phyloP scores from a whole-genome alignment of 2,888 invertebrate species.

The Leucoma salicis region DNA sequence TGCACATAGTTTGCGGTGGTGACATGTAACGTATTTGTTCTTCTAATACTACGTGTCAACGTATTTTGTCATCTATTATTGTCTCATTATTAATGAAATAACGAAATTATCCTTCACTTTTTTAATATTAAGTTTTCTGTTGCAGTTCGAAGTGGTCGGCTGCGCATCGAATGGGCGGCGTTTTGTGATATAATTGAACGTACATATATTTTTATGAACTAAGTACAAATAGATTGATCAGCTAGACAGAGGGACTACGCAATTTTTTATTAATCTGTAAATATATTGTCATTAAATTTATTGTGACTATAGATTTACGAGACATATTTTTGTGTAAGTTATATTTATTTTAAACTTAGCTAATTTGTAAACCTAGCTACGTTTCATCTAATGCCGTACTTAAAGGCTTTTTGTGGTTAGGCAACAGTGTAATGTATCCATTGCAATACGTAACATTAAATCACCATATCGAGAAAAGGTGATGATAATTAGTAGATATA shows the following conservation, averaged over 20 bases:
- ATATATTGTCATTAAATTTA: conserved; percentile 50
- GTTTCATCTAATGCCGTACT: conserved; percentile 29
- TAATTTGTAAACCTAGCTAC: conserved; percentile 34
- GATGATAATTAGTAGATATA: conserved; percentile 25
- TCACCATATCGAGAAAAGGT: conserved; percentile 25
- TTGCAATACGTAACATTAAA: conserved; percentile 33
- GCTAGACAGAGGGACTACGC: conserved; percentile 47
- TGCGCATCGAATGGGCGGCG: conserved; percentile 55
- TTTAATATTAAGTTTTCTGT: too few species aligned
- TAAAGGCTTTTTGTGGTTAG: conserved; percentile 45
- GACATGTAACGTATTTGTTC: too few species aligned
- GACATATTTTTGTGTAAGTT: conserved; percentile 65
- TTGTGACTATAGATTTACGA: conserved; percentile 45
- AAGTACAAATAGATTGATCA: conserved; percentile 73
- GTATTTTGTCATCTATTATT: too few species aligned
- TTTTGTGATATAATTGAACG: conserved; percentile 77
- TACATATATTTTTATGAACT: conserved; percentile 79
- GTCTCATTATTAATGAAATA: too few species aligned
- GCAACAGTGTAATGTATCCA: conserved; percentile 30
- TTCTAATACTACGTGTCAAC: too few species aligned
- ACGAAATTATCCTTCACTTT: too few species aligned
- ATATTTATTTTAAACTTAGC: conserved; percentile 54
- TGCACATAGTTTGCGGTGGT: too few species aligned
- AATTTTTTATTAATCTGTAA: conserved; percentile 59
- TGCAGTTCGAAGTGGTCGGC: conserved; percentile 74